Base-by-base conservation (phyloP, 2,888 invertebrate genomes). In the Gari tellinella region DNA sequence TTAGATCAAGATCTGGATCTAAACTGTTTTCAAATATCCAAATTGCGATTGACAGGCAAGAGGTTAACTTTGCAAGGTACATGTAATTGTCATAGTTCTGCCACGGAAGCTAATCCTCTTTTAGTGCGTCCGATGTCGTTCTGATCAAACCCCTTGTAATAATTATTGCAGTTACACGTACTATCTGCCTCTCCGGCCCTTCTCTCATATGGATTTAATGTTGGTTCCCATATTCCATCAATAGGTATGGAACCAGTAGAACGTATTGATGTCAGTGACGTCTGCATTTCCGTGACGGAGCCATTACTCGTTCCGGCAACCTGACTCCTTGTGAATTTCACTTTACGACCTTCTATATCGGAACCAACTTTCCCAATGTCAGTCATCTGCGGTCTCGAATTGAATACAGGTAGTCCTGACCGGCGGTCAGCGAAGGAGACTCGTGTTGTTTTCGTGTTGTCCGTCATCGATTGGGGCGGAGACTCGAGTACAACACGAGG, bases 401-500 rank as follows among this genome's bases (percentile, higher is more conserved):
- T 80, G 37, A 76, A 67, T 10, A 62, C 62, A 2, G 53, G 49
- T 21, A 60, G 66, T 10, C 67, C 53, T 26, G 49, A 49, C 43
- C 66, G 76, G 19, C 53, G 57, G 25, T 69, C 66, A n/a, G 72
- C 66, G 53, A 83, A 83, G 21, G 72, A 74, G 12, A 83, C 81
- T 14, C 78, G 60, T 8, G 68, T 55, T 3, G 62, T 43, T 25
- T 49, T 55, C 15, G 56, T 48, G 5, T 56, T 61, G 51, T 78
- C 78, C 10, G 77, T 69, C 19, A 48, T 61, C 4, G 76, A 75
- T 5, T 21, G 55, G 15, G 49, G 56, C 0, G 82, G 77, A n/a
- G 80, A 72, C 46, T 77, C 77, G 38, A 82, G 56, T 8, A 75
- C 72, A 5, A 80, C 80, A 17, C 82, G 63, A 2, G 77, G 78